A percentile compares a stretch with the other conserved stretches of the same genome.
These are phyloP conservation scores for Drosophila kurseongensis DNA, from an alignment of 1,140 invertebrate genomes.

Conservation along the genomic window DNA sequence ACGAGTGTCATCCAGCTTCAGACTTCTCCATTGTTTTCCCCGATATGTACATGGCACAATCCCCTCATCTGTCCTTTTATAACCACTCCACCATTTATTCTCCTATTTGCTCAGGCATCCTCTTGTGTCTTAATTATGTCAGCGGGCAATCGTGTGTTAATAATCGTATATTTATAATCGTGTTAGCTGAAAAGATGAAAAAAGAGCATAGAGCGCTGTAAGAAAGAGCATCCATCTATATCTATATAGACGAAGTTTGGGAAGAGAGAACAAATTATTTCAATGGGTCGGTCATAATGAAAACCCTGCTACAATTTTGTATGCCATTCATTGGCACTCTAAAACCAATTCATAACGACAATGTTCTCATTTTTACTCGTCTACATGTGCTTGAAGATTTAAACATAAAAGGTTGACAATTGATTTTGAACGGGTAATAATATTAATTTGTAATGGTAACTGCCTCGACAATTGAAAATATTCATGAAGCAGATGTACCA, in stretches of 20 bases:
- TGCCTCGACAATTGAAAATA: neutral
- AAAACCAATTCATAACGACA: constrained; percentile 64
- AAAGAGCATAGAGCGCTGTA: constrained; percentile 22
- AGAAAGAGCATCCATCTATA: constrained; percentile 36
- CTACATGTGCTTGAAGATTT: constrained; percentile 1
- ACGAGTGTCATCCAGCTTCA: constrained; percentile 60
- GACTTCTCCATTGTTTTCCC: constrained; percentile 63
- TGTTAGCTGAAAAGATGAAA: constrained; percentile 54
- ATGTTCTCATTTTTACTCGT: constrained; percentile 23
- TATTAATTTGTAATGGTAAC: constrained; percentile 54
- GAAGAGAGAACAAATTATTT: constrained; percentile 63
- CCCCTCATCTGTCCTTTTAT: neutral
- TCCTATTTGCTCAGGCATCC: constrained; percentile 59
- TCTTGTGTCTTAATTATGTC: constrained; percentile 81
- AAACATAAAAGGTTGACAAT: constrained; percentile 52
- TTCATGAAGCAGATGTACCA: constrained; percentile 50
- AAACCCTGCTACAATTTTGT: constrained; percentile 64
- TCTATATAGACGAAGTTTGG: constrained; percentile 7
- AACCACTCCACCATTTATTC: constrained; percentile 22
- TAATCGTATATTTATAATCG: constrained; percentile 83
- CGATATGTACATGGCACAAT: constrained; percentile 4
- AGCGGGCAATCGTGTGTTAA: constrained; percentile 78
- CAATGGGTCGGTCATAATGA: constrained; percentile 73
- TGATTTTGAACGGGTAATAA: constrained; percentile 59
- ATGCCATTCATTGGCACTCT: constrained; percentile 72